phyloP scores from a whole-genome alignment of 1,140 invertebrate genomes.

The Drosophila nigrodunni region DNA sequence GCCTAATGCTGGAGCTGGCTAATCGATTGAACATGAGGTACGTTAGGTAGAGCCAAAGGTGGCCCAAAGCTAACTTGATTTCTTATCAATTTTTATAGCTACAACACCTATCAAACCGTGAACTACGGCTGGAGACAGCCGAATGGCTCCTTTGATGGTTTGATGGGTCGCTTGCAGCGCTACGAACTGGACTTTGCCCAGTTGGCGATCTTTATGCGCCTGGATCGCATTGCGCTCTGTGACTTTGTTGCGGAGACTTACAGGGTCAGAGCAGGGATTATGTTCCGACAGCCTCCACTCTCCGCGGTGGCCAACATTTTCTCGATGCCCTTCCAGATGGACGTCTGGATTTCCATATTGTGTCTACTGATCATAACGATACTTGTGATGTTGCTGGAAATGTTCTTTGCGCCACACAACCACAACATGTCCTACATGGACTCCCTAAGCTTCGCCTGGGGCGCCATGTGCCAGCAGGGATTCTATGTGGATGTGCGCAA shows the following conservation, averaged over 20 bases:
- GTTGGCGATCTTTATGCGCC: constrained; percentile 86
- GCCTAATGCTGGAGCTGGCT: constrained; percentile 84
- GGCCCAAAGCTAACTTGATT: background rate
- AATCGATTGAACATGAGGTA: constrained; percentile 85
- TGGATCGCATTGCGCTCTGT: constrained; percentile 85
- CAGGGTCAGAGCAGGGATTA: constrained; percentile 85
- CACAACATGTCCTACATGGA: constrained; percentile 83
- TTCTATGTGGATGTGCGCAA: constrained; percentile 85
- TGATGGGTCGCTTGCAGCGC: constrained; percentile 86
- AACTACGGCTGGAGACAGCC: constrained; percentile 85
- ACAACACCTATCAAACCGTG: constrained; percentile 85
- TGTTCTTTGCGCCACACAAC: constrained; percentile 62
- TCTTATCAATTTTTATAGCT: constrained; percentile 62
- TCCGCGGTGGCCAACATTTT: constrained; percentile 89
- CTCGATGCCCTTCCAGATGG: constrained; percentile 87
- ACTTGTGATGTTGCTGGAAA: constrained; percentile 63
- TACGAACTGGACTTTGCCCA: constrained; percentile 85
- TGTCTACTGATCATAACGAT: constrained; percentile 75
- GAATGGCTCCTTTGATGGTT: constrained; percentile 86
- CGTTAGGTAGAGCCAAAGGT: background rate
- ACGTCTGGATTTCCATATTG: constrained; percentile 87
- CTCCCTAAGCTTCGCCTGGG: constrained; percentile 85
- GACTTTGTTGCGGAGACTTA: constrained; percentile 86
- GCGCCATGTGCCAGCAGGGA: constrained; percentile 88
- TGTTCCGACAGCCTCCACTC: constrained; percentile 88